These are phyloP conservation scores for Aurelia aurita DNA, from an alignment of 30 jellyfish, hydroid and myxozoan genomes.

Conservation along the genomic window DNA sequence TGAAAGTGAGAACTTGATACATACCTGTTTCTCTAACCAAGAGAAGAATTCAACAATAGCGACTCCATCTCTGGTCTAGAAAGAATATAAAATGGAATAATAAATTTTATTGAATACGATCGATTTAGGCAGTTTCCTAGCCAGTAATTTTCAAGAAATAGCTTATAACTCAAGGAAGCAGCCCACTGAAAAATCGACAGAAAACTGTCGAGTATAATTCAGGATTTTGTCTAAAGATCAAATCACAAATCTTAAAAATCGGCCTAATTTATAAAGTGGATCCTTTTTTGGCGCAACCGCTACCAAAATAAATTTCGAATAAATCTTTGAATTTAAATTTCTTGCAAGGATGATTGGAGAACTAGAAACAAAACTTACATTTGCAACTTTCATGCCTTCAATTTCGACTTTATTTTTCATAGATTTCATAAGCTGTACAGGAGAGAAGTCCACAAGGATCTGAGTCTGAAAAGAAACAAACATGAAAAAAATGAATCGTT, in stretches of 20 bases:
- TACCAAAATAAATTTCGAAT: no score
- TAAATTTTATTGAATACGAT: background rate
- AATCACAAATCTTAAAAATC: no score
- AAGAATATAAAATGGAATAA: background rate
- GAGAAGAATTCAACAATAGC: slow-evolving; percentile 77
- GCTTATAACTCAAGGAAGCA: no score
- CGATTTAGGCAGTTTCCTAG: background rate
- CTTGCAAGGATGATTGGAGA: no score
- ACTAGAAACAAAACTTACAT: slow-evolving; percentile 41
- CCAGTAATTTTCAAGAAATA: no score
- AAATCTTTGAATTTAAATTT: no score
- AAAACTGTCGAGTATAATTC: no score
- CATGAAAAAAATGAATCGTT: background rate
- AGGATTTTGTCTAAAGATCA: no score
- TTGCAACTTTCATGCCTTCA: slow-evolving; percentile 86
- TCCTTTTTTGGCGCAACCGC: no score
- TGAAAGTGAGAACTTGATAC: background rate
- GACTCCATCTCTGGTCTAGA: slow-evolving; percentile 75
- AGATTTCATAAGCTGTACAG: slow-evolving; percentile 84
- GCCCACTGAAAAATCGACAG: no score
- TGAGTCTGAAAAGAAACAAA: slow-evolving; percentile 36
- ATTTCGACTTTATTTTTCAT: slow-evolving; percentile 80
- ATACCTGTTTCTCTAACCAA: slow-evolving; percentile 84
- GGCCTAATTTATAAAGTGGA: no score
- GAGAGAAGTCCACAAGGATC: slow-evolving; percentile 54